These are phyloP conservation scores for Stenodera caucasica DNA, from an alignment of 2,888 invertebrate genomes.

Conservation along the genomic window DNA sequence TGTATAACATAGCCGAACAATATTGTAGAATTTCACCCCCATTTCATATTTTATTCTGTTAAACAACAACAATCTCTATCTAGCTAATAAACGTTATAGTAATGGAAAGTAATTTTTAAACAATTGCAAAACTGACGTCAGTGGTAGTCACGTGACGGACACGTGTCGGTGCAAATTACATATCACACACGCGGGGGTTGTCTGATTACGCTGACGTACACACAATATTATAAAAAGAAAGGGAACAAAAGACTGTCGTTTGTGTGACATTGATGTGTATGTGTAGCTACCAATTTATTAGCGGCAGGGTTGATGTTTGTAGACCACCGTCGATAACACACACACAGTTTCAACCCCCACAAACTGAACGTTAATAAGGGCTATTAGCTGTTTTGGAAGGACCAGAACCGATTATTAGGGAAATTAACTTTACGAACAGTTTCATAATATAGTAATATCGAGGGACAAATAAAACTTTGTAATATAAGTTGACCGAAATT, in stretches of 20 bases:
- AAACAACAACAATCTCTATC: background rate
- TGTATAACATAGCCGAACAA: background rate
- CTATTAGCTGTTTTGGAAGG: slow-evolving; percentile 45
- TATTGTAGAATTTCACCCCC: too few relatives aligned
- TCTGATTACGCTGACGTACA: slow-evolving; percentile 48
- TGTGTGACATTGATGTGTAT: slow-evolving; percentile 55
- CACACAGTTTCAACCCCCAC: slow-evolving; percentile 35
- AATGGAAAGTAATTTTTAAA: slow-evolving; percentile 20
- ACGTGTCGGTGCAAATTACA: slow-evolving; percentile 54
- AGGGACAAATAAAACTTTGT: background rate
- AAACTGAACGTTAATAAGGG: slow-evolving; percentile 42
- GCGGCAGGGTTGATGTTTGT: slow-evolving; percentile 41
- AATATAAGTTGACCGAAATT: slow-evolving; percentile 13
- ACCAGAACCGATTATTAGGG: slow-evolving; percentile 43
- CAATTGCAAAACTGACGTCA: slow-evolving; percentile 33
- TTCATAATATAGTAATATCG: slow-evolving; percentile 6
- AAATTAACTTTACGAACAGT: slow-evolving; percentile 40
- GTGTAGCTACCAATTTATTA: slow-evolving; percentile 57
- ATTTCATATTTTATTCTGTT: too few relatives aligned
- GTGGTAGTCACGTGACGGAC: slow-evolving; percentile 49
- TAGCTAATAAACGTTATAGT: background rate
- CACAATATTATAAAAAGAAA: slow-evolving; percentile 35
- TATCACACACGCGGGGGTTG: slow-evolving; percentile 40
- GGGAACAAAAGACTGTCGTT: slow-evolving; percentile 45
- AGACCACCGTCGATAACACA: slow-evolving; percentile 44